These are phyloP conservation scores for Gallinago undulata DNA, from an alignment of 2,113 vertebrate genomes.

Conservation along the genomic window DNA sequence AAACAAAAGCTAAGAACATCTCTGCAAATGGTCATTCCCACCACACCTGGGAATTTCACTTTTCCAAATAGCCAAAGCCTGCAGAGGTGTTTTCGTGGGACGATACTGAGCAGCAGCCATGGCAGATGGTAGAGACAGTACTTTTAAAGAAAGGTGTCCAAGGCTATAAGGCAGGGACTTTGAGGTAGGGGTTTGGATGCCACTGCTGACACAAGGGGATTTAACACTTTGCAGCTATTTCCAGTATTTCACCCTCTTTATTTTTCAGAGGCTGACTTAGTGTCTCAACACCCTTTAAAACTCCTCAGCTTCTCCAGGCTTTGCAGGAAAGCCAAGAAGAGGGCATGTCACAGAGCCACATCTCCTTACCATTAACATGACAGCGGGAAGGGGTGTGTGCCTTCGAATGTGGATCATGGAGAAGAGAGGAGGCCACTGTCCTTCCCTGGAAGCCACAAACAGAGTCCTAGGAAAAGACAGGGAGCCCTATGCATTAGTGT, in stretches of 20 bases:
- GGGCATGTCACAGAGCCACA: neutral
- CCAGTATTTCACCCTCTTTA: neutral
- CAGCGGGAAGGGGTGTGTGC: slow-evolving; percentile 72
- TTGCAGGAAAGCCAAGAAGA: neutral
- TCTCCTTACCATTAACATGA: slow-evolving; percentile 73
- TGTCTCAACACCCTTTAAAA: neutral
- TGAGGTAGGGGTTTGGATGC: neutral
- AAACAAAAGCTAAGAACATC: neutral
- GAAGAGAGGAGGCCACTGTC: slow-evolving; percentile 76
- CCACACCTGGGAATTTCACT: neutral
- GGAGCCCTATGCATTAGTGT: neutral
- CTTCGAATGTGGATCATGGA: slow-evolving; percentile 76
- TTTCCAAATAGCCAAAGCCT: neutral
- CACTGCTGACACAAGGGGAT: neutral
- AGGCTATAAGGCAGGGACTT: neutral
- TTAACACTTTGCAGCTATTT: neutral
- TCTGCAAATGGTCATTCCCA: neutral
- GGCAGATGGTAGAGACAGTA: neutral
- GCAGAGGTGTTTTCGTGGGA: neutral
- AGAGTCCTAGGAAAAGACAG: slow-evolving; percentile 64
- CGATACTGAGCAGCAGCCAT: neutral
- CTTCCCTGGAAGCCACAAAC: slow-evolving; percentile 76
- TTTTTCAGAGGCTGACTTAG: neutral
- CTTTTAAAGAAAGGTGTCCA: neutral
- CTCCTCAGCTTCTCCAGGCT: neutral